These are phyloP conservation scores for Gephyroberyx darwinii DNA, from an alignment of 2,797 vertebrate species.

Conservation along the genomic window DNA sequence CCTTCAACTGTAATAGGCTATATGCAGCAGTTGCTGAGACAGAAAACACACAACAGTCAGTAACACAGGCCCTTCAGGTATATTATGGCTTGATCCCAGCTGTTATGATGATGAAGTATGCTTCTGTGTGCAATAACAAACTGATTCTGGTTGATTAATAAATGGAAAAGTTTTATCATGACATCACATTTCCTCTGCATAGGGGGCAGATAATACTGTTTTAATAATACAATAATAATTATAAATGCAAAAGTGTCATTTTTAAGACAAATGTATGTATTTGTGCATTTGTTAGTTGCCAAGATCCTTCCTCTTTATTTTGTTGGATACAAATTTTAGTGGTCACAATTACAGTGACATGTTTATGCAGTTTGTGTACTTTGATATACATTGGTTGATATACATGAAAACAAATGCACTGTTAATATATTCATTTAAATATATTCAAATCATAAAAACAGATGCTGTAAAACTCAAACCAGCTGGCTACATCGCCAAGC, in stretches of 20 bases:
- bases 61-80: slow-evolving; percentile 38
- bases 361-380: neutral
- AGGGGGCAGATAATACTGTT: slow-evolving; percentile 2
- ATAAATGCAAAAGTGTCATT: neutral
- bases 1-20: slow-evolving; percentile 9
- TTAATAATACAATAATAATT: neutral
- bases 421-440: neutral
- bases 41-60: slow-evolving; percentile 43
- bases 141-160: slow-evolving; percentile 65
- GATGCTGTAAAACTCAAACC: slow-evolving; percentile 23
- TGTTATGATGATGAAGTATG: slow-evolving; percentile 64
- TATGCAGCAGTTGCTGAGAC: slow-evolving; percentile 22
- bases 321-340: neutral
- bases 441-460: neutral
- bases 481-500: slow-evolving; percentile 23
- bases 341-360: neutral
- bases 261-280: neutral
- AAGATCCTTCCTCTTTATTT: neutral
- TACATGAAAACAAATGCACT: neutral
- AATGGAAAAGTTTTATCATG: slow-evolving; percentile 35
- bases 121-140: slow-evolving; percentile 69
- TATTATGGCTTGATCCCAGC: slow-evolving; percentile 55
- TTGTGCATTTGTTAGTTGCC: neutral
- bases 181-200: slow-evolving; percentile 15
- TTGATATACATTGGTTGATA: neutral